These are phyloP conservation scores for Melanotaenia boesemani DNA, from an alignment of 2,797 vertebrate genomes.

Conservation along the genomic window DNA sequence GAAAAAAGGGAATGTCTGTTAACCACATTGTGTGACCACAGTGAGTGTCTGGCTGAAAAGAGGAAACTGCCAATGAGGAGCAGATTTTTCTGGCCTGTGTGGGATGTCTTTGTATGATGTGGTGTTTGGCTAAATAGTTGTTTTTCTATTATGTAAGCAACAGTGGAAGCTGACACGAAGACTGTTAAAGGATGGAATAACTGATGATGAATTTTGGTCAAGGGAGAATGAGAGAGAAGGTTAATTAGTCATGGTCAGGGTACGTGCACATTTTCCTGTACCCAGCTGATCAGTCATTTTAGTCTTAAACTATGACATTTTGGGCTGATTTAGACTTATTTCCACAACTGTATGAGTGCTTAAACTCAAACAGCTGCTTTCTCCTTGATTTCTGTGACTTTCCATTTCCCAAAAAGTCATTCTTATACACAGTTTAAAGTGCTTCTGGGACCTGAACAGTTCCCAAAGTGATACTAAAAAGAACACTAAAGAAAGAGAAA, in stretches of 20 bases:
- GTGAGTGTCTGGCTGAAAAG: constrained; percentile 38
- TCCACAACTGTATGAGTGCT: neutral
- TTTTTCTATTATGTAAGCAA: constrained; percentile 8
- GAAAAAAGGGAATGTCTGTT: constrained; percentile 10
- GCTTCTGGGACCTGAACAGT: neutral
- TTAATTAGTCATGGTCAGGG: neutral
- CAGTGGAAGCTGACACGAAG: neutral
- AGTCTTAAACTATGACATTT: neutral
- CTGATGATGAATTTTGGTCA: neutral
- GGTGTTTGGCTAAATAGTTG: neutral
- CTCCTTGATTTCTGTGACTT: too few species aligned
- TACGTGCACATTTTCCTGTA: neutral
- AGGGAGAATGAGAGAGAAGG: neutral
- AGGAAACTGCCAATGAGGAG: constrained; percentile 66
- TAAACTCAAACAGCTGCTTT: neutral
- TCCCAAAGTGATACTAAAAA: neutral
- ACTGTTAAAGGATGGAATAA: constrained; percentile 16
- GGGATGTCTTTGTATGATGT: constrained; percentile 30
- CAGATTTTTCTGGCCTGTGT: constrained; percentile 53
- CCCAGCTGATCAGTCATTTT: neutral
- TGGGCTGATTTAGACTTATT: neutral
- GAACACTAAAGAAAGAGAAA: neutral
- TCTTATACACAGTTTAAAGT: neutral
- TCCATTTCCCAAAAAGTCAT: neutral
- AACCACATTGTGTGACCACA: constrained; percentile 30